Evolutionary conservation across 2,113 vertebrate species (phyloP), one percentile per base, ranked within the genome.

Genomic region (Mus pahari): DNA sequence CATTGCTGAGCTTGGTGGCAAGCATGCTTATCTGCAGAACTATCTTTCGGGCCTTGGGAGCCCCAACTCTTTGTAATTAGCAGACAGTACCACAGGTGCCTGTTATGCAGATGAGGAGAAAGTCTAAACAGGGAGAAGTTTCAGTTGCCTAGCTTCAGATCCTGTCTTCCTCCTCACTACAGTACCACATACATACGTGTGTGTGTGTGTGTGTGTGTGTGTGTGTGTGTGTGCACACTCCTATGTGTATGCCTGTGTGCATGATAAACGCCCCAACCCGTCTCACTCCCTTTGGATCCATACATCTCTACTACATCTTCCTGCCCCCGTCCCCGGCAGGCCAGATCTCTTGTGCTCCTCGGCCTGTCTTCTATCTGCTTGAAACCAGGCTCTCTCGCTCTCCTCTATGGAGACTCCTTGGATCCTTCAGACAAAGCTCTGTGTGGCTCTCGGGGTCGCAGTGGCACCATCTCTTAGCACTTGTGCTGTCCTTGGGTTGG

Each of bases 371-470:
- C 78, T 24, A 36, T 26, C 36, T n/a, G 28, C 73, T 48, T 26
- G 74, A 90, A 79, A 92, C 22, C 5, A 4, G 45, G 26, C 45
- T 1, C 20, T 19, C 36, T 28, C 79, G 74, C 71, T 28, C 53
- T 71, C 22, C 58, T 68, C 1, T 10, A 1, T 1, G 82, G 74
- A 60, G 53, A 48, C 50, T 14, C 87, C 4, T 6, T 42, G 77
- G 81, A 9, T 89, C 75, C 60, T 33, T 77, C 0, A 31, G 93
- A n/a, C 17, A 60, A 39, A 53, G 50, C 22, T 17, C 7, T 0
- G 13, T 55, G 28, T 2, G 9, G 64, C 62, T 36, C 9, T 68
- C 0, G n/a, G 70, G 17, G 3, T 3, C 0, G 6, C 42, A 12
- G 28, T 4, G 11, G 62, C 7, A 13, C 17, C 3, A 1, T 26